Percentiles rank a stretch among this genome's conserved stretches.
Conservation (phyloP, 2,113 vertebrate species). For the Lophius piscatorius region DNA sequence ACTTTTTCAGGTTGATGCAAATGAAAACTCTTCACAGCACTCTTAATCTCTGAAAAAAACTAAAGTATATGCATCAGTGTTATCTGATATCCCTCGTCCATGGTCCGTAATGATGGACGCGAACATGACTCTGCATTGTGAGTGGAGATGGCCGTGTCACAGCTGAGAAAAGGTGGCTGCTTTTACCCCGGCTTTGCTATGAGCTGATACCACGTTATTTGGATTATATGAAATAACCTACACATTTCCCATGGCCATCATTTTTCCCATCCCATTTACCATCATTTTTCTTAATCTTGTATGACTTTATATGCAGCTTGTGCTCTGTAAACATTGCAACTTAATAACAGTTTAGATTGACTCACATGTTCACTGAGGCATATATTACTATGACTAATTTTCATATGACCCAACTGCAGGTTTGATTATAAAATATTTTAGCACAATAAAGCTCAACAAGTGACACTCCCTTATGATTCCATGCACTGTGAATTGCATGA, state of each 20-base stretch:
- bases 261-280: too few relatives aligned
- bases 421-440: constrained; percentile 24
- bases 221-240: too few relatives aligned
- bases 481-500: constrained; percentile 38
- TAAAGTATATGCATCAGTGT: constrained; percentile 46
- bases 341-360: not conserved
- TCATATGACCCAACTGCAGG: constrained; percentile 7
- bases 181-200: constrained; percentile 33
- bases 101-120: constrained; percentile 52
- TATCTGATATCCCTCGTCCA: constrained; percentile 30
- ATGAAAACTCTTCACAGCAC: constrained; percentile 28
- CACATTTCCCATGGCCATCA: too few relatives aligned
- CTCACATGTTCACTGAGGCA: not conserved
- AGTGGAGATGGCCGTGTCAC: constrained; percentile 39
- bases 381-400: constrained; percentile 15
- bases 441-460: constrained; percentile 18
- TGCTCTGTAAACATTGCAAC: not conserved
- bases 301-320: too few relatives aligned
- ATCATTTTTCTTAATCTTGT: too few relatives aligned
- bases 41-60: constrained; percentile 41
- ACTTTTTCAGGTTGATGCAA: too few relatives aligned
- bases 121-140: constrained; percentile 34
- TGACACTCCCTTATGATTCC: constrained; percentile 13
- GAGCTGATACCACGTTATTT: too few relatives aligned
- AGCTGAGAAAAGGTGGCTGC: constrained; percentile 45